phyloP scores from a whole-genome alignment of 2,113 vertebrate genomes.

The Willisornis vidua region DNA sequence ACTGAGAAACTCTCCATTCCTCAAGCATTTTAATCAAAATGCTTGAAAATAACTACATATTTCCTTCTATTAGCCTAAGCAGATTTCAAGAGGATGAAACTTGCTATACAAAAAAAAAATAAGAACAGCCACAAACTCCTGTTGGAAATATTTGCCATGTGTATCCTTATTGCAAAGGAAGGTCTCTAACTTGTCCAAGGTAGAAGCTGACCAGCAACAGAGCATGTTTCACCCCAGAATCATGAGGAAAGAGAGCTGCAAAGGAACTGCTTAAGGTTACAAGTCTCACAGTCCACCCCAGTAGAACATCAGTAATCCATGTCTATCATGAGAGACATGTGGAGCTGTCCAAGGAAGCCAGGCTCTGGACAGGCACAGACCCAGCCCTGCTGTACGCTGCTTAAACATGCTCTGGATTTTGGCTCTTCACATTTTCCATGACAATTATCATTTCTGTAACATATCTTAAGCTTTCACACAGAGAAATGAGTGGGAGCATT shows the following conservation, averaged over 20 bases:
- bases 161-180: not conserved
- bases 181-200: not conserved
- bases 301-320: not conserved
- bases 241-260: accelerated
- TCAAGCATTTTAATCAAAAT: not conserved
- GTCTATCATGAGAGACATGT: not conserved
- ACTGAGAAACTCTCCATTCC: not conserved
- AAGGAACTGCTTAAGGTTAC: not conserved
- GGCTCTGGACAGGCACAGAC: not conserved
- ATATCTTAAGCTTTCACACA: not conserved
- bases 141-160: not conserved
- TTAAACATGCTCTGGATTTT: not conserved
- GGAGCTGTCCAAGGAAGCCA: not conserved
- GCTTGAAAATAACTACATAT: not conserved
- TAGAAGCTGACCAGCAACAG: not conserved
- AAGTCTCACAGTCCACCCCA: not conserved
- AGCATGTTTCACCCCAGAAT: not conserved
- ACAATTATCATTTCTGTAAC: not conserved
- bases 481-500: not conserved
- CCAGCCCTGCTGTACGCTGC: not conserved
- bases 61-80: not conserved
- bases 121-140: not conserved
- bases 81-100: not conserved
- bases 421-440: not conserved
- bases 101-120: not conserved